A percentile compares a stretch with the other conserved stretches of the same genome.
These are phyloP conservation scores for Macrotis lagotis DNA, from an alignment of 2,113 vertebrate species.

Conservation along the genomic window DNA sequence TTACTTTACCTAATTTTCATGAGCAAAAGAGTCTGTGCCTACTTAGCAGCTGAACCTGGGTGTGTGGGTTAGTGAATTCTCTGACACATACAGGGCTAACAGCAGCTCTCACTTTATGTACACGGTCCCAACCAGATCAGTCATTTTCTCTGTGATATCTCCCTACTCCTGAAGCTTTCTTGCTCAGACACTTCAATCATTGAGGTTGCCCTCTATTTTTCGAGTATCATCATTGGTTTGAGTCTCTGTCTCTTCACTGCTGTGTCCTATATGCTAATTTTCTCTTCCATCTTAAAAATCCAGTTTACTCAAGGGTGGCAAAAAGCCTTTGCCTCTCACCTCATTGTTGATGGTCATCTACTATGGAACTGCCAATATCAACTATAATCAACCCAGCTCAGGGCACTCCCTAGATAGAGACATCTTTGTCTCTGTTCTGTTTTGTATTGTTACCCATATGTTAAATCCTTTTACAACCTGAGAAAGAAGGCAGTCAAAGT, in stretches of 20 bases:
- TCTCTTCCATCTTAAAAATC: conserved; percentile 57
- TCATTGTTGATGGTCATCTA: conserved; percentile 44
- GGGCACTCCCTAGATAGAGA: conserved; percentile 48
- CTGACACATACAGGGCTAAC: conserved; percentile 43
- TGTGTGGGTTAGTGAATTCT: conserved; percentile 72
- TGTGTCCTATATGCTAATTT: conserved; percentile 56
- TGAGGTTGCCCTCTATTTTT: conserved; percentile 45
- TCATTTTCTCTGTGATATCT: conserved; percentile 67
- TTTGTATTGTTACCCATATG: conserved; percentile 34
- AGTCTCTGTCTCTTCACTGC: conserved; percentile 52
- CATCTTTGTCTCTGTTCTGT: conserved; percentile 59
- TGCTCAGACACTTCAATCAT: conserved; percentile 57
- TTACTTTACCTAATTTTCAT: conserved; percentile 60
- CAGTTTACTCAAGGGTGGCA: conserved; percentile 8
- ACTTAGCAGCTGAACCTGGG: conserved; percentile 57
- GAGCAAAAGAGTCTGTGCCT: conserved; percentile 47
- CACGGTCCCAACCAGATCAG: conserved; percentile 57
- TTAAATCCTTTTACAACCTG: background rate
- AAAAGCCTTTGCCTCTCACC: conserved; percentile 63
- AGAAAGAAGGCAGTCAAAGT: background rate
- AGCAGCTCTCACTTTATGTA: conserved; percentile 48
- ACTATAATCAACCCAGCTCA: conserved; percentile 58
- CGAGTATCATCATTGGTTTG: conserved; percentile 54
- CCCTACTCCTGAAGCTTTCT: conserved; percentile 60
- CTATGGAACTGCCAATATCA: conserved; percentile 61